Evolutionary conservation across 2,113 vertebrate genomes (phyloP), one percentile per base, ranked within the genome.

Genomic region (Cephalopholis sonnerati): DNA sequence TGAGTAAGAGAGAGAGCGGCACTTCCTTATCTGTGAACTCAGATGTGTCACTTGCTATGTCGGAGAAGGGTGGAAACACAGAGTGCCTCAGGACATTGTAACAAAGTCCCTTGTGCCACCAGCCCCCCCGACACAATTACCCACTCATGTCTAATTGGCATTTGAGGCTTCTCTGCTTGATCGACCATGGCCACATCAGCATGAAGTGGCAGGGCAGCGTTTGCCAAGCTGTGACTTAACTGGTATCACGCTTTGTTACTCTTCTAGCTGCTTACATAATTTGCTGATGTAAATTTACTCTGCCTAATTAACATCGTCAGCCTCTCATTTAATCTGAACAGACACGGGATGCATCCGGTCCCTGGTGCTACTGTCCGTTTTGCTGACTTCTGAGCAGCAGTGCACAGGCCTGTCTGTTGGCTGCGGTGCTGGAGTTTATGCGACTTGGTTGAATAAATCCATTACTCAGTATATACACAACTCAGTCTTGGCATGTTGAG

Each of bases 101-200:
- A 90, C 93, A 92, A 89, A 83, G 91, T 93, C 93, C 89, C 93
- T 85, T 54, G 93, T 93, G 93, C 94, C 95, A 94, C 93, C 93
- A 94, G 92, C 91, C 92, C 91, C 90, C 92, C 85, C 77, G 92
- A 93, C 91, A 94, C 95, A 96, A 95, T 96, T 95, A 96, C 94
- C 92, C 94, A 89, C 93, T 94, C 86, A 91, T 92, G 93, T 95
- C 94, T 96, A 96, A 95, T 96, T 95, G 95, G 92, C 91, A 95
- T 95, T 94, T 93, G 86, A 91, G 91, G 93, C 87, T 92, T 94
- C 94, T 92, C 92, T 95, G 95, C 93, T 95, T 95, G 94, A 95
- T 95, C 83, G 91, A 93, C 88, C 94, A 91, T 93, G 92, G 88
- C 84, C 92, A 89, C 91, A 93, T 92, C 94, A 94, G 94, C 94